phyloP scores from a whole-genome alignment of 1,140 invertebrate genomes.

The Drosophila lini region DNA sequence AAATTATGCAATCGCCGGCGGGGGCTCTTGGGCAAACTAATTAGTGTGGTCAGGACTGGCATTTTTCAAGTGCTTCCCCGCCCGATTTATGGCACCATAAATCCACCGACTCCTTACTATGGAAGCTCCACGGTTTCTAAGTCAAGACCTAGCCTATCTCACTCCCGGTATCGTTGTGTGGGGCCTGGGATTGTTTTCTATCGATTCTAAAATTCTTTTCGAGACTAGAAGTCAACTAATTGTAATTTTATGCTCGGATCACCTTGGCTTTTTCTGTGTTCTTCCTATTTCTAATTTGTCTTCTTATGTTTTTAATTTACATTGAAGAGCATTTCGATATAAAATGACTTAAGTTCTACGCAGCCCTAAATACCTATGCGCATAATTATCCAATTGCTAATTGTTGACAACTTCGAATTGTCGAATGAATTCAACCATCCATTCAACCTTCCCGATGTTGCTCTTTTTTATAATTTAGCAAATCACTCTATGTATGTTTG shows the following conservation, averaged over 20 bases:
- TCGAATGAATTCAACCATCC: background rate
- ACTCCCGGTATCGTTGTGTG: conserved; percentile 60
- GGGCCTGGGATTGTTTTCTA: conserved; percentile 32
- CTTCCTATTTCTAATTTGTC: background rate
- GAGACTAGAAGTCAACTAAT: background rate
- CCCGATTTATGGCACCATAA: conserved; percentile 50
- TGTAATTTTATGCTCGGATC: background rate
- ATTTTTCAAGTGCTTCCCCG: conserved; percentile 40
- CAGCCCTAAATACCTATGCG: background rate
- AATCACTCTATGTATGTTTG: too few relatives aligned
- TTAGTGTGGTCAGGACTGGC: conserved; percentile 63
- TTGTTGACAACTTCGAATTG: background rate
- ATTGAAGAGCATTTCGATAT: background rate
- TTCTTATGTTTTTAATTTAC: background rate
- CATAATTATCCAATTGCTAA: background rate
- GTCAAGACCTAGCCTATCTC: conserved; percentile 30
- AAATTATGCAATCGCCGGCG: conserved; percentile 75
- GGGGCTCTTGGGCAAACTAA: conserved; percentile 58
- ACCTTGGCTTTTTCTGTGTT: background rate
- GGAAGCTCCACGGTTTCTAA: conserved; percentile 62
- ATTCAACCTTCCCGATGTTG: background rate
- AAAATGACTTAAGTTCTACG: too few relatives aligned
- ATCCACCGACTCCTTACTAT: conserved; percentile 19
- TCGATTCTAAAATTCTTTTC: conserved; percentile 5
- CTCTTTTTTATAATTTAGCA: background rate